Base-by-base conservation (phyloP, 2,113 vertebrate species). In the Oryzias woworae region DNA sequence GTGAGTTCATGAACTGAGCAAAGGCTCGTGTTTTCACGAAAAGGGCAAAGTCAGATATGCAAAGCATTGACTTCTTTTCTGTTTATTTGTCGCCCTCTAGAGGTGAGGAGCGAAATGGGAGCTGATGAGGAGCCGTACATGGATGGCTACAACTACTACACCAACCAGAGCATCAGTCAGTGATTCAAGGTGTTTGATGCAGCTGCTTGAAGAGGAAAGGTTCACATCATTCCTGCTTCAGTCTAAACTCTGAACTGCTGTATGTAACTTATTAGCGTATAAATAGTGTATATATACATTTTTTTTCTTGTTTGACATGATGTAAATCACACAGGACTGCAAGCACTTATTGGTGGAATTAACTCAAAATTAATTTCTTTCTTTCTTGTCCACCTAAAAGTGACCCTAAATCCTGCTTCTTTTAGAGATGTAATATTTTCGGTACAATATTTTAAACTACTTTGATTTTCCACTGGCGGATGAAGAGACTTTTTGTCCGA, bases 101-200 rank as follows among this genome's bases (percentile, higher is more conserved):
- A 99, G 91, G 95, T 98, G 83, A 93, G 94, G 73, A 94, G 89
- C 0, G 94, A 96, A 0, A 86, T 93, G 66, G 92, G 92, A 81
- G 64, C 87, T 60, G 89, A 90, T 0, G 96, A 98, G 0, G 95
- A 95, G 64, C 86, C 95, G 45, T 96, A 95, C 0, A 68, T 86
- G 0, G 95, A 96, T 66, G 92, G 93, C 55, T 95, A 90, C 0
- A 89, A 94, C 73, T 91, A 83, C 48, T 98, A 91, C n/a, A 84
- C 91, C 80, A 95, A 93, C 14, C 91, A 91, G 58, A 66, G 85
- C 51, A 54, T 91, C 28, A 77, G 83, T 26, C 90, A 94, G 42
- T 77, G 85, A 91, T 58, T 20, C 22, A 46, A 43, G 26, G 14
- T 1, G 42, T 63, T 50, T 23, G 62, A 10, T 22, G 36, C 20